phyloP scores from a whole-genome alignment of 2,113 vertebrate species.

The Mormyrus lacerda region DNA sequence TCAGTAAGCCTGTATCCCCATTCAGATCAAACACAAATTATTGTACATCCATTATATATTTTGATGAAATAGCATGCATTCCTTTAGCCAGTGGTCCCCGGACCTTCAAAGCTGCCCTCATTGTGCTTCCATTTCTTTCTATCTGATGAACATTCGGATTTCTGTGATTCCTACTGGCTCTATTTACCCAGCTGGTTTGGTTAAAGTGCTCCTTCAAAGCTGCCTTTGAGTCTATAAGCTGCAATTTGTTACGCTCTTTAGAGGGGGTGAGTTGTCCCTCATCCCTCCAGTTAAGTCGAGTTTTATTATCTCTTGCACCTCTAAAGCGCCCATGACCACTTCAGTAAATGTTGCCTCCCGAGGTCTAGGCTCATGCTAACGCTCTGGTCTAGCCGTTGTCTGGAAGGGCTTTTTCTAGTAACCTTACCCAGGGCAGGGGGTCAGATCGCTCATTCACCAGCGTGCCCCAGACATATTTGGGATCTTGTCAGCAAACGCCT shows the following conservation, averaged over 20 bases:
- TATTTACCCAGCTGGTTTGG: slow-evolving; percentile 58
- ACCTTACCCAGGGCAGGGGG: neutral
- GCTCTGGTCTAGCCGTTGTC: neutral
- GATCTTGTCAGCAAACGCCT: neutral
- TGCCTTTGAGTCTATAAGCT: slow-evolving; percentile 16
- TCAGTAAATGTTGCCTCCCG: neutral
- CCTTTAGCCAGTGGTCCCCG: neutral
- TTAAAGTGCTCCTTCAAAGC: neutral
- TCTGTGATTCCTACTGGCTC: slow-evolving; percentile 24
- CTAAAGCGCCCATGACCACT: slow-evolving; percentile 27
- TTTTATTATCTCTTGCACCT: slow-evolving; percentile 45
- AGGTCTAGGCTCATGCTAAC: neutral
- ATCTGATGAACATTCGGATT: slow-evolving; percentile 30
- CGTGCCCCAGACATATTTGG: slow-evolving; percentile 1
- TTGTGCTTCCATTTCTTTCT: slow-evolving; percentile 25
- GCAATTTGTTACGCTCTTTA: slow-evolving; percentile 28
- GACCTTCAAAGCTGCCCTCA: slow-evolving; percentile 22
- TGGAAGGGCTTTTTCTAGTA: neutral
- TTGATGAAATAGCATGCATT: neutral
- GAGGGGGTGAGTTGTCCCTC: neutral
- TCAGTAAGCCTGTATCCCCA: neutral
- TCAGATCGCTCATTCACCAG: slow-evolving; percentile 13
- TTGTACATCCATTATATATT: neutral
- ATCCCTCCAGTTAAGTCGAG: slow-evolving; percentile 19
- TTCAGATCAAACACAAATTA: neutral